These are phyloP conservation scores for Melinaea marsaeus DNA, from an alignment of 2,888 invertebrate genomes.

Conservation along the genomic window DNA sequence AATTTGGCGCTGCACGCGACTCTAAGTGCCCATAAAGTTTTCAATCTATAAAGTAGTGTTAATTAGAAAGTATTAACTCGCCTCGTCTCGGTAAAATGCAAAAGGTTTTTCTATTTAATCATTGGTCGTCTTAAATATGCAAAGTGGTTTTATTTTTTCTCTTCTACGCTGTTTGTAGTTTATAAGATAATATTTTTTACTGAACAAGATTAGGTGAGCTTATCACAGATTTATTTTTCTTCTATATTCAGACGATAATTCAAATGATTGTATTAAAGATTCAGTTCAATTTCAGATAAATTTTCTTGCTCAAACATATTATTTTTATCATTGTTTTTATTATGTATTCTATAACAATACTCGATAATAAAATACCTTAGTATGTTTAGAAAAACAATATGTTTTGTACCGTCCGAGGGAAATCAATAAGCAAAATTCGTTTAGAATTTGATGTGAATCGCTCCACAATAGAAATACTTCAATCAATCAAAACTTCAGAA, in stretches of 20 bases:
- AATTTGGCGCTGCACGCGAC: constrained; percentile 2
- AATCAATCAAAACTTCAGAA: constrained; percentile 23
- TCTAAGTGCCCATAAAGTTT: constrained; percentile 8
- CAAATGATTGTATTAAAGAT: too few relatives aligned
- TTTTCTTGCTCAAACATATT: too few relatives aligned
- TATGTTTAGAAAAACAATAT: not conserved
- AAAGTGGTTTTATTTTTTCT: constrained; percentile 1
- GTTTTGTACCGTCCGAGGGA: not conserved
- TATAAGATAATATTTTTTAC: not conserved
- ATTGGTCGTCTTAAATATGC: constrained; percentile 5
- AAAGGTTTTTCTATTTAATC: constrained; percentile 5
- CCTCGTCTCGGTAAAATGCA: constrained; percentile 6
- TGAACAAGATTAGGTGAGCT: not conserved
- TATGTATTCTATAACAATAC: too few relatives aligned
- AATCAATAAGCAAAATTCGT: constrained; percentile 12
- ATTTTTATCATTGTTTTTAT: too few relatives aligned
- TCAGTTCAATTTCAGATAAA: too few relatives aligned
- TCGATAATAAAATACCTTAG: not conserved
- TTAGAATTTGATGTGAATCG: constrained; percentile 9
- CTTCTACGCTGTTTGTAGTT: not conserved
- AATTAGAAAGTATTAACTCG: constrained; percentile 7
- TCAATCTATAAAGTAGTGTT: constrained; percentile 6
- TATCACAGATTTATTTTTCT: not conserved
- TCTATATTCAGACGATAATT: not conserved
- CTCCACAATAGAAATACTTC: constrained; percentile 19